These are phyloP conservation scores for Picus viridis DNA, from an alignment of 2,797 vertebrate genomes.

Conservation along the genomic window DNA sequence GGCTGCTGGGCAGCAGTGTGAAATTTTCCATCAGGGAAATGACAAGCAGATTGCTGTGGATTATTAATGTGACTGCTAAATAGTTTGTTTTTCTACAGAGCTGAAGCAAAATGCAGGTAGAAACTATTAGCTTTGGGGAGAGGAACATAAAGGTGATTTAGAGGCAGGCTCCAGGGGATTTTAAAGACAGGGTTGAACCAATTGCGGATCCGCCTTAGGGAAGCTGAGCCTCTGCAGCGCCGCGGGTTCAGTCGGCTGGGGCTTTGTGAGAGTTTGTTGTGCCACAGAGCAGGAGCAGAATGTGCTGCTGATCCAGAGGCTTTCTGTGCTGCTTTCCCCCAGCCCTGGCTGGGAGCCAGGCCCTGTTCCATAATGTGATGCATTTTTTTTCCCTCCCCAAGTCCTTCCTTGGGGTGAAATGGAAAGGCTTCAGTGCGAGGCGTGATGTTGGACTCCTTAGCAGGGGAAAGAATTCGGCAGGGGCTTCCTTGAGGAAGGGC, in stretches of 20 bases:
- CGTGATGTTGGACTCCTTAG: constrained; percentile 56
- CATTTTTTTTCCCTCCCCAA: background rate
- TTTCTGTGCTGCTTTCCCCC: background rate
- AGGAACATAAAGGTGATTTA: constrained; percentile 60
- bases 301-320: constrained; percentile 22
- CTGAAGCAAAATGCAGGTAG: constrained; percentile 55
- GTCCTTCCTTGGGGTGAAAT: constrained; percentile 50
- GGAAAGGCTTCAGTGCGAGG: constrained; percentile 26
- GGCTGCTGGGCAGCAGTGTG: constrained; percentile 48
- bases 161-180: constrained; percentile 29
- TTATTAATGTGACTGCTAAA: constrained; percentile 60
- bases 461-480: constrained; percentile 50
- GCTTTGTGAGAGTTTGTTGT: constrained; percentile 39
- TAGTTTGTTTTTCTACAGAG: constrained; percentile 56
- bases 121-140: constrained; percentile 45
- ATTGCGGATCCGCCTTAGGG: constrained; percentile 41
- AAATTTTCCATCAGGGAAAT: constrained; percentile 58
- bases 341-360: constrained; percentile 22
- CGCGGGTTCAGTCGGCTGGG: background rate
- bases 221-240: constrained; percentile 4
- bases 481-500: constrained; percentile 66
- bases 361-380: constrained; percentile 14
- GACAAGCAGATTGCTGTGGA: constrained; percentile 44
- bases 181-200: constrained; percentile 54
- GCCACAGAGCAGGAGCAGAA: constrained; percentile 20